Conservation (phyloP, 2,888 invertebrate genomes). For the Melanchra persicariae region DNA sequence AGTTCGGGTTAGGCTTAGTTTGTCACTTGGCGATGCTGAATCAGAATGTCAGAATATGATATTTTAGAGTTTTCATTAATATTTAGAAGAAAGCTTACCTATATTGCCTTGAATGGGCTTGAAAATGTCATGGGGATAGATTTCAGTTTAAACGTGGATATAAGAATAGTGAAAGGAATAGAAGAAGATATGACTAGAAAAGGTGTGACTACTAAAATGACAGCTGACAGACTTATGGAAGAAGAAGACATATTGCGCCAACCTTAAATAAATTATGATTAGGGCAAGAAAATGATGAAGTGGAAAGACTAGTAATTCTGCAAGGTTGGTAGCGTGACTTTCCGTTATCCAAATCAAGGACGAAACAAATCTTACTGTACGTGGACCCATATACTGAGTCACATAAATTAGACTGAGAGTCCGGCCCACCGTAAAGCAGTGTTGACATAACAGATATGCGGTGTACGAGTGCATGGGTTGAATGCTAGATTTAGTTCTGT, state of each 20-base stretch:
- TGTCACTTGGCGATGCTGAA: too few species aligned
- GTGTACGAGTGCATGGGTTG: not conserved
- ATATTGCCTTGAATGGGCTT: too few species aligned
- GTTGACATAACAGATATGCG: conserved; percentile 5
- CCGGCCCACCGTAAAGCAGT: not conserved
- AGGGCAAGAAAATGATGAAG: not conserved
- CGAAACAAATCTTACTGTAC: conserved; percentile 13
- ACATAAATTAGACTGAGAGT: conserved; percentile 7
- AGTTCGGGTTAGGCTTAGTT: too few species aligned
- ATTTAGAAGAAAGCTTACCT: too few species aligned
- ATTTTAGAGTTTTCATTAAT: too few species aligned
- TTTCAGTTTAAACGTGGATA: too few species aligned
- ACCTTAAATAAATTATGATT: not conserved
- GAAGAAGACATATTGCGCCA: not conserved
- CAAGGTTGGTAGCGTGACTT: not conserved
- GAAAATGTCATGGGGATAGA: too few species aligned
- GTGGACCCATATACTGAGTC: not conserved
- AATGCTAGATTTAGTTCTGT: not conserved
- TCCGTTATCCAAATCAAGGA: conserved; percentile 4
- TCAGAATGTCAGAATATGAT: too few species aligned
- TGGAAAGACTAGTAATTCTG: not conserved
- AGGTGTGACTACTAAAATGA: too few species aligned
- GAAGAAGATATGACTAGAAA: too few species aligned
- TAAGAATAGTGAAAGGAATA: too few species aligned
- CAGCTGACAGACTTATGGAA: too few species aligned